Evolutionary conservation across 2,113 vertebrate species (phyloP).

Genomic region (Tachycineta bicolor): DNA sequence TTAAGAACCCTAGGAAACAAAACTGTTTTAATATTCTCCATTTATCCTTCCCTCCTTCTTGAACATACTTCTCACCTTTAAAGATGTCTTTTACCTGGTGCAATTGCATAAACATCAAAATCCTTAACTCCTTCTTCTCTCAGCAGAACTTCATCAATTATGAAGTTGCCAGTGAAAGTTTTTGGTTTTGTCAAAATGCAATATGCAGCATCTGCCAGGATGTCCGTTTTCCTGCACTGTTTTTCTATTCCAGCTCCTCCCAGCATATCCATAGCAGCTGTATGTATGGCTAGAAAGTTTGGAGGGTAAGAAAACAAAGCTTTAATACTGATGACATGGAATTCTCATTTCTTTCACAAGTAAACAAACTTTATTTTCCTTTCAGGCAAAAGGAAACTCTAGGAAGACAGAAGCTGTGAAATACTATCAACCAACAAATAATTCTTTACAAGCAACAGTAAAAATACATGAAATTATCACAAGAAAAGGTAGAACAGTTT

Average conservation of each 20-base stretch:
- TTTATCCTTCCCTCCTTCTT: neutral
- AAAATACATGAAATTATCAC: neutral
- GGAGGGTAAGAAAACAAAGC: neutral
- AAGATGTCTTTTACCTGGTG: conserved; percentile 81
- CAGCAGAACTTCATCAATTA: conserved; percentile 91
- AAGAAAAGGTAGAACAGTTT: neutral
- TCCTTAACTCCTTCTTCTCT: conserved; percentile 84
- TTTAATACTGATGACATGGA: neutral
- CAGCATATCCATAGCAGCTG: conserved; percentile 94
- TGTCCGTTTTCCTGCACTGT: conserved; percentile 92
- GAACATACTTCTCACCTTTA: neutral
- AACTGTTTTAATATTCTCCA: neutral
- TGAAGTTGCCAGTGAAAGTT: conserved; percentile 90
- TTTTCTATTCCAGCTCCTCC: conserved; percentile 84
- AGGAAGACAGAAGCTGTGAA: neutral
- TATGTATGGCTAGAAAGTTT: conserved; percentile 85
- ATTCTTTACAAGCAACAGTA: neutral
- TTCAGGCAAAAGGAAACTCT: neutral
- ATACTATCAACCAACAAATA: neutral
- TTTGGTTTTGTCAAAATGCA: conserved; percentile 84
- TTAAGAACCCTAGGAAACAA: neutral
- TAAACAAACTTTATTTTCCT: neutral
- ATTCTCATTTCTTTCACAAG: neutral
- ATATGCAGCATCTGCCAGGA: conserved; percentile 95
- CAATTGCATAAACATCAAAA: conserved; percentile 90